phyloP scores from a whole-genome alignment of 1,140 invertebrate genomes.

The Oryctes rhinoceros region DNA sequence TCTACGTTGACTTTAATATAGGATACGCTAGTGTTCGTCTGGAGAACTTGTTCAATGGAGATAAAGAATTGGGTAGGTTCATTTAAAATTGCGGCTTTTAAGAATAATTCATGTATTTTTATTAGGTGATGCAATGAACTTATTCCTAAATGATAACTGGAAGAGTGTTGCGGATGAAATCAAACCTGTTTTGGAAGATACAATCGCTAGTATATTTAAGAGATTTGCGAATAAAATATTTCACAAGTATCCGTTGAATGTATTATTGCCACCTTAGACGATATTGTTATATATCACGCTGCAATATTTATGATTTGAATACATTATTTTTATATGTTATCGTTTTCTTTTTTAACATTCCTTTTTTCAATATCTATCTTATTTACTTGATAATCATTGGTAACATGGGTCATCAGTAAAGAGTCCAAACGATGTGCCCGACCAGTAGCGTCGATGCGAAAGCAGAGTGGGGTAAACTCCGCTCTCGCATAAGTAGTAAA shows the following conservation, averaged over 20 bases:
- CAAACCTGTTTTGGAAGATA: conserved; percentile 66
- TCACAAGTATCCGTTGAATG: conserved; percentile 58
- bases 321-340: too few relatives aligned
- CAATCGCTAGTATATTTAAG: conserved; percentile 64
- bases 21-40: conserved; percentile 69
- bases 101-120: not conserved
- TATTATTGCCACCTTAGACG: conserved; percentile 55
- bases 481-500: too few relatives aligned
- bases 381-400: too few relatives aligned
- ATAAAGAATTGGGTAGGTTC: conserved; percentile 63
- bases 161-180: conserved; percentile 68
- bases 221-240: conserved; percentile 67
- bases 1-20: conserved; percentile 70
- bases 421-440: too few relatives aligned
- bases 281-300: not conserved
- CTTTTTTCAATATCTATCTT: too few relatives aligned
- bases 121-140: conserved; percentile 68
- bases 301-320: too few relatives aligned
- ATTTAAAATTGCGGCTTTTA: too few relatives aligned
- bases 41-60: conserved; percentile 75
- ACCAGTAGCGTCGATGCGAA: too few relatives aligned
- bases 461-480: too few relatives aligned
- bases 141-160: conserved; percentile 73
- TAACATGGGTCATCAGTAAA: too few relatives aligned
- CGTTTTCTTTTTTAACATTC: too few relatives aligned